Conservation (phyloP, 2,797 vertebrate species). For the Rhabdophis nuchalis region DNA sequence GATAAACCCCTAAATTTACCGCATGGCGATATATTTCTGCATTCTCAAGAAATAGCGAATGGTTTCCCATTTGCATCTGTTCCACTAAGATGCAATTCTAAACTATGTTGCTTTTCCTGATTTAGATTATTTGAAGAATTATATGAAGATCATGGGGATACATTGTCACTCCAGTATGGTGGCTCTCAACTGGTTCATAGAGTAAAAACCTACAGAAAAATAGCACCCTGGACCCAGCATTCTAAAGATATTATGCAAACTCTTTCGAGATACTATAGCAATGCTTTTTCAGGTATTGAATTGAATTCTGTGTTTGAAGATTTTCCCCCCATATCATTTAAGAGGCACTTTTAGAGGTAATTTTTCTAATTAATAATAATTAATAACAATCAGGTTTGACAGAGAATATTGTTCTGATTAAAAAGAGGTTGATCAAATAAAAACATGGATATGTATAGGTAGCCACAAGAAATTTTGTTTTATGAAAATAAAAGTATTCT, state of each 20-base stretch:
- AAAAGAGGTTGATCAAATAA: background rate
- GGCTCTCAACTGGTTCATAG: slow-evolving; percentile 97
- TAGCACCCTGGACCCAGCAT: slow-evolving; percentile 97
- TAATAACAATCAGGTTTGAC: background rate
- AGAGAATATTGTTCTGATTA: background rate
- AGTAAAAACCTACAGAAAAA: slow-evolving; percentile 97
- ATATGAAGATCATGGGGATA: slow-evolving; percentile 98
- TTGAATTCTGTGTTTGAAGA: slow-evolving; percentile 69
- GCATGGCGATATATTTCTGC: background rate
- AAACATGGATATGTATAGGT: background rate
- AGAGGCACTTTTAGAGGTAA: background rate
- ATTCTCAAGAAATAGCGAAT: background rate
- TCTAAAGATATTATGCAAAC: slow-evolving; percentile 99
- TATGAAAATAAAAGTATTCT: background rate
- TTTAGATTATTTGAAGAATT: slow-evolving; percentile 94
- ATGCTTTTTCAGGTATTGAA: slow-evolving; percentile 90
- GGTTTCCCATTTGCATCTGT: background rate
- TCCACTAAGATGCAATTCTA: slow-evolving; percentile 1
- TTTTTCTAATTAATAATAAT: background rate
- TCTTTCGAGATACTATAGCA: slow-evolving; percentile 94
- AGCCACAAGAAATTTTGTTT: background rate
- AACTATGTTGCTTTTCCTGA: slow-evolving; percentile 23
- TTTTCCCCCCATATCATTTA: background rate
- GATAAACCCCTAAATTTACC: background rate
- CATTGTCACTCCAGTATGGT: slow-evolving; percentile 92